Evolutionary conservation across 2,797 vertebrate species (phyloP).

Genomic region (Chelmon rostratus): DNA sequence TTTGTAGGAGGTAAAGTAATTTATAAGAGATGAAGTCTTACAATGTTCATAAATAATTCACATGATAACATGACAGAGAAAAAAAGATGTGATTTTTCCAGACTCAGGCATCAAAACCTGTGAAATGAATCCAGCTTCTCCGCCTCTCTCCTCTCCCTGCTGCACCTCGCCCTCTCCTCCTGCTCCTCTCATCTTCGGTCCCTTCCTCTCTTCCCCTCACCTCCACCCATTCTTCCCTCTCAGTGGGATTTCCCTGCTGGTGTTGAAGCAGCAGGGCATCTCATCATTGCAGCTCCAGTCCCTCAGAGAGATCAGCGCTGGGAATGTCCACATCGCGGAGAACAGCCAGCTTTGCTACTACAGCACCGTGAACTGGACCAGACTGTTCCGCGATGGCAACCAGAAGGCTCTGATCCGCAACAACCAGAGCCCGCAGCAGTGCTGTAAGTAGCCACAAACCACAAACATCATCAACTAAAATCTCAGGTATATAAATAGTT

Average conservation of each 20-base stretch:
- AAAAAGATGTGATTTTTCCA: background rate
- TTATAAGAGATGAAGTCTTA: background rate
- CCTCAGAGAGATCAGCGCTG: slow-evolving; percentile 95
- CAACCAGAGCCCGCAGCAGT: slow-evolving; percentile 92
- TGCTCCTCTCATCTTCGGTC: background rate
- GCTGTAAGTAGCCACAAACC: slow-evolving; percentile 87
- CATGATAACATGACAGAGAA: background rate
- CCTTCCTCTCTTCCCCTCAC: slow-evolving; percentile 41
- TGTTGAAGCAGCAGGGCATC: slow-evolving; percentile 96
- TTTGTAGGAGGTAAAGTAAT: background rate
- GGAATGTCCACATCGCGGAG: slow-evolving; percentile 96
- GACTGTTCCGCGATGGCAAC: slow-evolving; percentile 90
- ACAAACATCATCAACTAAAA: background rate
- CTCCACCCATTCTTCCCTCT: slow-evolving; percentile 33
- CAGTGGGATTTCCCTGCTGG: slow-evolving; percentile 97
- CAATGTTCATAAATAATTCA: background rate
- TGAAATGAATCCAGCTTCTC: slow-evolving; percentile 18
- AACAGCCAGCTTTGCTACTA: slow-evolving; percentile 97
- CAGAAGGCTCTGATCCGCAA: slow-evolving; percentile 94
- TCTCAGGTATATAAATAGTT: background rate
- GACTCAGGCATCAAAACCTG: background rate
- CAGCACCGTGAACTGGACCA: slow-evolving; percentile 96
- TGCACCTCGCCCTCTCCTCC: background rate
- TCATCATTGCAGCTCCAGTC: slow-evolving; percentile 96
- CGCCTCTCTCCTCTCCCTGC: background rate